phyloP scores from a whole-genome alignment of 2,888 invertebrate genomes.

The Pseudanteris insignis region DNA sequence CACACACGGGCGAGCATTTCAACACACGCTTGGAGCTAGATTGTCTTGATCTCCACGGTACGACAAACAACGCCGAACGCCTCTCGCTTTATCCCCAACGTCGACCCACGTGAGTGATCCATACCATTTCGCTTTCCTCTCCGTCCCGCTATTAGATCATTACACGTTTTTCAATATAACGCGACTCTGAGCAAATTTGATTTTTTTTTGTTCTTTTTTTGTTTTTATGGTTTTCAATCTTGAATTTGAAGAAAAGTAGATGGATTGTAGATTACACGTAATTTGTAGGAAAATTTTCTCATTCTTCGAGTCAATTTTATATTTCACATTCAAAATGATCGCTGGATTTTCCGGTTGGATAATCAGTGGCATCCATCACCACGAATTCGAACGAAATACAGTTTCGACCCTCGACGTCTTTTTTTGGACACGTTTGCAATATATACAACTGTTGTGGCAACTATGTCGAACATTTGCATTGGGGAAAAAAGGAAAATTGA shows the following conservation, averaged over 20 bases:
- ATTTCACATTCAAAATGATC: neutral
- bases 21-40: constrained; percentile 50
- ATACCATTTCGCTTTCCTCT: constrained; percentile 32
- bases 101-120: constrained; percentile 27
- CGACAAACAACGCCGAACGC: constrained; percentile 63
- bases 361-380: constrained; percentile 61
- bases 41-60: constrained; percentile 64
- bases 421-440: constrained; percentile 38
- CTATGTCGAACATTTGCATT: constrained; percentile 15
- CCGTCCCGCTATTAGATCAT: no score
- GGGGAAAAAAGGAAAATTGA: constrained; percentile 1
- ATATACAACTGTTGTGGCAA: constrained; percentile 14
- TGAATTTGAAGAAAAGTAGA: no score
- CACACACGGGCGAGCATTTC: constrained; percentile 18
- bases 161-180: no score
- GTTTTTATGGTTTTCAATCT: no score
- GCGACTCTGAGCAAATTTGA: no score
- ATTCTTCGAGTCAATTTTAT: constrained; percentile 10
- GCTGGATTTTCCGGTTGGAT: constrained; percentile 8
- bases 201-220: no score
- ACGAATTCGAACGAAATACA: constrained; percentile 53
- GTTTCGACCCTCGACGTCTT: constrained; percentile 22
- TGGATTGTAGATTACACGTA: no score
- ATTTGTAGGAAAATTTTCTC: no score
- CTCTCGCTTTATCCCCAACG: constrained; percentile 49